Evolutionary conservation across 2,113 vertebrate genomes (phyloP), one percentile per base, ranked within the genome.

Genomic region (Sinocyclocheilus anshuiensis): DNA sequence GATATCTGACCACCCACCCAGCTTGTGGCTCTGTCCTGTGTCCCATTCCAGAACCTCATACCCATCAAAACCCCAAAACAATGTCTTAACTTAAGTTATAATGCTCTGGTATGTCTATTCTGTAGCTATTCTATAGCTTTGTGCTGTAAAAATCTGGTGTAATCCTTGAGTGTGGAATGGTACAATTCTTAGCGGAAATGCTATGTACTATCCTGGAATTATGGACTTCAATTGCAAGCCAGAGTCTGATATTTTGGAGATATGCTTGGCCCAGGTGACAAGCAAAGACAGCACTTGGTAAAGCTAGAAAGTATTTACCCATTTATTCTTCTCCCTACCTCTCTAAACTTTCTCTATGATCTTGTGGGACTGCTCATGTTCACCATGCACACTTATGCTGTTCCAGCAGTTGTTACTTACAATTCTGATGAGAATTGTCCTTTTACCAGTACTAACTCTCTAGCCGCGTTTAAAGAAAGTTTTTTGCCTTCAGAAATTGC

Each of bases 1-100:
- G 92, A 91, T 90, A 91, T 86, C 91, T 91, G 92, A 87, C 93
- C 94, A 94, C 94, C 94, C 93, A 92, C 93, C 87, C 91, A 89
- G 90, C 91, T 90, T 85, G 79, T 39, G 69, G 61, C 80, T 63
- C 86, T 81, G 77, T 88, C 83, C 78, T 33, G 76, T 69, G 67
- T 57, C 75, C 76, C 72, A 71, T 77, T 78, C 79, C 86, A 72
- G 48, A 82, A 71, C 81, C 84, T 72, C 55, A 59, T 24, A 57
- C 78, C 55, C 84, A 83, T 36, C 48, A 77, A 76, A 29, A 39
- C 76, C 75, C 79, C 20, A 57, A 42, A 36, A 9, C 8, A 42
- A 45, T n/a, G 5, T 57, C 53, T 55, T 16, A 15, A 72, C 67
- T 80, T 16, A 76, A 7, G 63, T 53, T 10, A 10, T 20, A 26